These are phyloP conservation scores for Drosophila pectinifera DNA, from an alignment of 1,140 invertebrate genomes.

Conservation along the genomic window DNA sequence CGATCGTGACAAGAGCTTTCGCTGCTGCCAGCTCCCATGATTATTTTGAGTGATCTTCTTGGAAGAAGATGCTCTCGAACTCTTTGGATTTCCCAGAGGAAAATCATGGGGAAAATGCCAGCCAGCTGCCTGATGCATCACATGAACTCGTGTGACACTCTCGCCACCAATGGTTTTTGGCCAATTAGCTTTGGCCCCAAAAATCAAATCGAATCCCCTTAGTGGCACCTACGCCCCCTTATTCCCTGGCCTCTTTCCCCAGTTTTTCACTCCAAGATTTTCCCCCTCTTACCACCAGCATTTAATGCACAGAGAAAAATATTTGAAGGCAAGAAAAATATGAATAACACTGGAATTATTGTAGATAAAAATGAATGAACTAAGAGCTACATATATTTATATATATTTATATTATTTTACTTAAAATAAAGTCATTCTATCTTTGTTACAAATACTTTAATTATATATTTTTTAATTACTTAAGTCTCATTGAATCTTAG, in stretches of 20 bases:
- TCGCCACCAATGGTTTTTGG: slow-evolving; percentile 47
- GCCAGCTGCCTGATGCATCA: slow-evolving; percentile 33
- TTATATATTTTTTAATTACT: background rate
- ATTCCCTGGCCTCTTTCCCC: background rate
- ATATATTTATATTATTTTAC: too few species aligned
- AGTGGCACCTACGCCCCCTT: slow-evolving; percentile 11
- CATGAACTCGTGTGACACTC: slow-evolving; percentile 42
- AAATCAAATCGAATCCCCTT: slow-evolving; percentile 14
- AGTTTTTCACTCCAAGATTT: slow-evolving; percentile 1
- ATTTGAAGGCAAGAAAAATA: too few species aligned
- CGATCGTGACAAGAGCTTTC: slow-evolving; percentile 51
- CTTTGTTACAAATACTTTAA: too few species aligned
- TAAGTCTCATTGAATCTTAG: background rate
- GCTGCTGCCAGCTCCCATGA: slow-evolving; percentile 33
- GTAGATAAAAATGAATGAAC: background rate
- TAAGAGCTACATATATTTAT: too few species aligned
- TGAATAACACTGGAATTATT: too few species aligned
- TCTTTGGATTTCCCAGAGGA: slow-evolving; percentile 12
- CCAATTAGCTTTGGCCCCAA: slow-evolving; percentile 48
- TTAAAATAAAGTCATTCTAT: too few species aligned
- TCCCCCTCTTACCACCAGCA: background rate
- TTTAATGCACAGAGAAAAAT: slow-evolving; percentile 6
- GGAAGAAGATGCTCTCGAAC: slow-evolving; percentile 39
- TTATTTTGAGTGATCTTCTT: slow-evolving; percentile 52
- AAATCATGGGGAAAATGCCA: slow-evolving; percentile 5